Conservation (phyloP, 1,140 invertebrate genomes). For the Leptonema lineaticorne region DNA sequence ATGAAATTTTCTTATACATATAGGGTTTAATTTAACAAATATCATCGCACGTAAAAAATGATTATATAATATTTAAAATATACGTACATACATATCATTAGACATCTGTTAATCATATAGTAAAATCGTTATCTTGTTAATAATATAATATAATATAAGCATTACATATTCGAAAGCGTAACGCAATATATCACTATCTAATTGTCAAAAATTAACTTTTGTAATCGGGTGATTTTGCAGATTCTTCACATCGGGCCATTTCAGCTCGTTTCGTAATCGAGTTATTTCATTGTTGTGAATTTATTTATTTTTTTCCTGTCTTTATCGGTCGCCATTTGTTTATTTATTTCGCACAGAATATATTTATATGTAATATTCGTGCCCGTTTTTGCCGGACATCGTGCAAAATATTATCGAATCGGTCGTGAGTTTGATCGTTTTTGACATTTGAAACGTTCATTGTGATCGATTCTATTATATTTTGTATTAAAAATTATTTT, state of each 20-base stretch:
- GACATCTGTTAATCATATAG: no score
- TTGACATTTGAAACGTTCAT: constrained; percentile 10
- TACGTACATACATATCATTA: background rate
- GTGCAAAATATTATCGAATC: constrained; percentile 21
- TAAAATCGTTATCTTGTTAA: no score
- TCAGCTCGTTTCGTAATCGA: background rate
- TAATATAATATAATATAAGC: no score
- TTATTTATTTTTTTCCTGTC: no score
- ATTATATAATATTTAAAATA: background rate
- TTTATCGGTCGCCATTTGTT: no score
- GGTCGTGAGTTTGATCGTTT: constrained; percentile 18
- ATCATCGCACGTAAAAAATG: background rate
- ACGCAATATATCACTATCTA: background rate
- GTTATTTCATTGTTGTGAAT: background rate
- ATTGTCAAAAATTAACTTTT: background rate
- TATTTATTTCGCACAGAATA: no score
- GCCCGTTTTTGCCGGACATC: no score
- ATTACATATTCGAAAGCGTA: no score
- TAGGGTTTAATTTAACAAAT: background rate
- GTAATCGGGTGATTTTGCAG: constrained; percentile 4
- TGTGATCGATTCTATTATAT: background rate
- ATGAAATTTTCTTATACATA: no score
- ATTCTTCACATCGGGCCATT: background rate
- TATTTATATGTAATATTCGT: no score
- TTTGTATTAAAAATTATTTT: no score